Base-by-base conservation (phyloP, 1,140 invertebrate genomes). In the Diabrotica undecimpunctata region DNA sequence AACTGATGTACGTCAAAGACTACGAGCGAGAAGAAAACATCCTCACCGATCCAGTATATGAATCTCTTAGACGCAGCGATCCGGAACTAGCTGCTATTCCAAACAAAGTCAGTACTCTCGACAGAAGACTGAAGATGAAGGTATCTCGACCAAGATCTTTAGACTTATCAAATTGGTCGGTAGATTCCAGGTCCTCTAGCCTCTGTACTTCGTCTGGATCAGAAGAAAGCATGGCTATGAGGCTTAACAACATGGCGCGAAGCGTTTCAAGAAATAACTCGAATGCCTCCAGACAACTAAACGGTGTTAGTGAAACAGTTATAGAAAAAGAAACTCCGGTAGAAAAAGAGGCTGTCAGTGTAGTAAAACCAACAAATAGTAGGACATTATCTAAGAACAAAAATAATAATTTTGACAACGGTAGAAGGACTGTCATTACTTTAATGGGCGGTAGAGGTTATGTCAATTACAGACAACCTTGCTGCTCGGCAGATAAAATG, bases 371-470 rank as follows among this genome's bases (percentile, higher is more conserved):
- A 50, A 71, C 46, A 56, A 73, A 61, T 66, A 5, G 8, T 46
- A 74, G 74, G 61, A 73, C 69, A 58, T 71, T 72, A 50, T 81
- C 67, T 65, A 68, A 67, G 14, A 77, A 65, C 64, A 67, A 8
- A 72, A 72, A 59, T 36, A 66, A 60, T 39, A 65, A 75, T n/a
- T 72, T 80, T 38, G 78, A 83, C 50, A 75, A 81, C 5, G 84
- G 84, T 2, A 85, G 87, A 14, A 80, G 90, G 65, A 95, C 93
- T 0, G 87, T 95, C 36, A 85, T 96, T 5, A 93, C 92, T 0
- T 76, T 96, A 10, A 92, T 93, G 81, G 94, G 93, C 6, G 94
- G 93, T 6, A 83, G 91, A 7, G 94, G 93, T 5, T 96, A 96
- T 73, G 85, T 91, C 6, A 91, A 93, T 80, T 92, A 90, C 86